Conservation (phyloP, 1,140 invertebrate species). For the Nilaparvata lugens region DNA sequence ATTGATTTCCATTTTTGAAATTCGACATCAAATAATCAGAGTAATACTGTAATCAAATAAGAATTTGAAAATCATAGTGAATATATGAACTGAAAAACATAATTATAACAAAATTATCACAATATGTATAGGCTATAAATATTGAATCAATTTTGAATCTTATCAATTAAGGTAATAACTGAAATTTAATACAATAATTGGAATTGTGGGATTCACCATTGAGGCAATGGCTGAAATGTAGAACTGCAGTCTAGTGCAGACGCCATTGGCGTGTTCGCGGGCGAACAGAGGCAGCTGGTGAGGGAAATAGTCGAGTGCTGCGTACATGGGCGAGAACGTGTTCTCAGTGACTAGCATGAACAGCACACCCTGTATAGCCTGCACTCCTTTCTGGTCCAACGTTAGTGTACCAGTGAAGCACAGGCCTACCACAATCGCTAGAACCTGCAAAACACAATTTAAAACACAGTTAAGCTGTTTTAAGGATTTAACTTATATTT, state of each 20-base stretch:
- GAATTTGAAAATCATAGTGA: no score
- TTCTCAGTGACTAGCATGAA: constrained; percentile 81
- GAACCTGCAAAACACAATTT: constrained; percentile 40
- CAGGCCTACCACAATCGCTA: constrained; percentile 64
- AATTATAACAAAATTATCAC: no score
- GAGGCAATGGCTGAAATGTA: constrained; percentile 65
- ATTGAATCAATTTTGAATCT: no score
- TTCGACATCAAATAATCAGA: no score
- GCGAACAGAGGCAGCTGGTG: constrained; percentile 66
- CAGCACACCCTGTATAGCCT: constrained; percentile 70
- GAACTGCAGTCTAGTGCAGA: constrained; percentile 63
- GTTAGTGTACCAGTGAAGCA: constrained; percentile 63
- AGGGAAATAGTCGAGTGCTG: constrained; percentile 67
- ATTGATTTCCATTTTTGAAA: no score
- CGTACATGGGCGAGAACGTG: constrained; percentile 79
- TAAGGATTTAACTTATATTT: no score
- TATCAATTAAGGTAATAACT: no score
- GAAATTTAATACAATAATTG: no score
- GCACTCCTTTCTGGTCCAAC: constrained; percentile 63
- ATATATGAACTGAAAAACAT: no score
- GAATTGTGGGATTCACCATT: constrained; percentile 59
- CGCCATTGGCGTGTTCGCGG: constrained; percentile 63
- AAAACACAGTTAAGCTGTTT: no score
- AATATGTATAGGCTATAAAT: no score
- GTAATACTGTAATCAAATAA: no score